Base-by-base conservation (phyloP, 1,140 invertebrate genomes). In the Neoseiulus cucumeris region DNA sequence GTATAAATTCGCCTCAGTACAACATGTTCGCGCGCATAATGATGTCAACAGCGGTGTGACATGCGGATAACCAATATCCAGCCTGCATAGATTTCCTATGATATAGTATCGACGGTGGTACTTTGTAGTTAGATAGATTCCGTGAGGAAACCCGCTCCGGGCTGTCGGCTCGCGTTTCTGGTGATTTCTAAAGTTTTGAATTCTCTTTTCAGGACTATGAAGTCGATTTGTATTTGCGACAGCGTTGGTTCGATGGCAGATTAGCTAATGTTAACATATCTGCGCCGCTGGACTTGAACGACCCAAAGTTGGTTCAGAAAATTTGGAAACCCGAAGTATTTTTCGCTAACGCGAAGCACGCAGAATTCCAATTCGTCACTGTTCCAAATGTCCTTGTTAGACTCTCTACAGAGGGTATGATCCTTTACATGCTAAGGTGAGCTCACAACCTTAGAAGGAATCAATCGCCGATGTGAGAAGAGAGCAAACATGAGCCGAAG, bases 261-360 rank as follows among this genome's bases (percentile, higher is more conserved):
- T 71, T 83, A 28, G 71, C 75, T 59, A 76, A 79, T 67, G 70
- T 75, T n/a, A 76, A 79, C 29, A 75, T 80, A 18, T 78, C 76
- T 1, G 75, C 79, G 66, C 73, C 80, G 0, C 70, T 82, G 5
- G 78, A 81, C 67, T 71, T 82, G 5, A 82, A 79, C 69, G 80
- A 82, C 70, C 78, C 79, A 2, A 77, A 78, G 64, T 71, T 83
- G 44, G 78, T 83, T 1, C 78, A 80, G 68, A 74, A 76, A 45
- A 80, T 85, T 64, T 84, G 83, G 84, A 81, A 84, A 65, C 83
- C 83, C 0, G 82, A 85, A 70, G 79, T 83, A 1, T 85, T 83
- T 72, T 84, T 85, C 70, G 78, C 80, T 29, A 85, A 85, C 72
- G 83, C 82, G 28, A 85, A 84, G 73, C 76, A 80, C 66, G 83